Evolutionary conservation across 2,888 invertebrate genomes (phyloP).

Genomic region (Stomorhina lunata): DNA sequence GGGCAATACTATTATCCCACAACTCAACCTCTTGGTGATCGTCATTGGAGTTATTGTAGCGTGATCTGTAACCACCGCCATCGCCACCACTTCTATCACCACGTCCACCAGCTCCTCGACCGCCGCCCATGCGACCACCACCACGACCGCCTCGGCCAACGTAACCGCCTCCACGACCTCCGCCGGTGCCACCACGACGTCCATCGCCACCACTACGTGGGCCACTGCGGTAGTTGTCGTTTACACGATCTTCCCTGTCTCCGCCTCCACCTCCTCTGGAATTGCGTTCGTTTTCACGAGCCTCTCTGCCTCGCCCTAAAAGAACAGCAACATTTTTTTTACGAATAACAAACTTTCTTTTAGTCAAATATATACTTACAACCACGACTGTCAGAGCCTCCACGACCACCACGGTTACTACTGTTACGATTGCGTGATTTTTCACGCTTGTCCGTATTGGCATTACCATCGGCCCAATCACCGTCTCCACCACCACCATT

Average conservation of each 20-base stretch:
- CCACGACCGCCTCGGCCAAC: constrained; percentile 80
- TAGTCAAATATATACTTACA: constrained; percentile 77
- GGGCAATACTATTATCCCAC: constrained; percentile 82
- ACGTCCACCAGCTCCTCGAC: constrained; percentile 81
- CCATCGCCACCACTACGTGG: constrained; percentile 71
- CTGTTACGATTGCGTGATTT: constrained; percentile 79
- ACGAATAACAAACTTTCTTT: background rate
- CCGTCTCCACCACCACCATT: constrained; percentile 80
- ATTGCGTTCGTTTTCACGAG: constrained; percentile 84
- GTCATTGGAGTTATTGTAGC: constrained; percentile 76
- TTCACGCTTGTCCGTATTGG: constrained; percentile 78
- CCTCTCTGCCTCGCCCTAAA: constrained; percentile 83
- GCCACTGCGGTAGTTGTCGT: constrained; percentile 70
- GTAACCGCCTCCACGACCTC: constrained; percentile 80
- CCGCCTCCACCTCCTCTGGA: constrained; percentile 76
- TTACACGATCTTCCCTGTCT: constrained; percentile 68
- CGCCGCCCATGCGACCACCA: constrained; percentile 79
- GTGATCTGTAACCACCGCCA: constrained; percentile 72
- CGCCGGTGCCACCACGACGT: constrained; percentile 79
- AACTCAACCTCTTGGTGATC: constrained; percentile 81
- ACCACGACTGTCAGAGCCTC: constrained; percentile 82
- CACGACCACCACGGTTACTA: constrained; percentile 78
- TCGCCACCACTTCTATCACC: constrained; percentile 81
- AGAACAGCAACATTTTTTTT: background rate
- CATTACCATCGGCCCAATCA: constrained; percentile 78